Evolutionary conservation across 2,888 invertebrate genomes (phyloP).

Genomic region (Heliconius charithonia): DNA sequence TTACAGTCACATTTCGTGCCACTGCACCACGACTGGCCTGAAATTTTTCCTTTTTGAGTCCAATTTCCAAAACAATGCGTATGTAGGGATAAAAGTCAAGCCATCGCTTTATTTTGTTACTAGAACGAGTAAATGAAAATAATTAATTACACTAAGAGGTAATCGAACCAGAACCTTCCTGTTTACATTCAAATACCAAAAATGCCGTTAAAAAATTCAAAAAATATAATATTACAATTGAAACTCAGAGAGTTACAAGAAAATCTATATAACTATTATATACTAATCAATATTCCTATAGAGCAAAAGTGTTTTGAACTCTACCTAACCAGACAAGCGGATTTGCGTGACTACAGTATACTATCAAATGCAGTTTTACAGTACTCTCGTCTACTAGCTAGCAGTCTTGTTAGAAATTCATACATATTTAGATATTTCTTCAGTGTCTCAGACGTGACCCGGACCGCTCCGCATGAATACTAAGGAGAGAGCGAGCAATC

Average conservation of each 20-base stretch:
- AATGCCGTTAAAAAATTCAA: not conserved
- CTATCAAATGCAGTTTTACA: conserved; percentile 21
- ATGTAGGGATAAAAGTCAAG: too few relatives aligned
- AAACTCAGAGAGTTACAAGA: not conserved
- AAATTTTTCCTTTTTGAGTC: too few relatives aligned
- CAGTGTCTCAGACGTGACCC: conserved; percentile 51
- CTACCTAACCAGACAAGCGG: conserved; percentile 4
- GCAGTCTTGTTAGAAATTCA: conserved; percentile 49
- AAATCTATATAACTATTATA: too few relatives aligned
- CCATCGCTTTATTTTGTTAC: too few relatives aligned
- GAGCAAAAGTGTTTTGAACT: not conserved
- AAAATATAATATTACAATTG: not conserved
- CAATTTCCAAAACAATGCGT: too few relatives aligned
- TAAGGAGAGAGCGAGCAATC: conserved; percentile 42
- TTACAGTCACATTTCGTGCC: too few relatives aligned
- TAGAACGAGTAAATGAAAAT: too few relatives aligned
- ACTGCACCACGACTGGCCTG: too few relatives aligned
- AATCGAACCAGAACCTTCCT: not conserved
- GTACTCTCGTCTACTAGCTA: not conserved
- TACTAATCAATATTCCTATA: not conserved
- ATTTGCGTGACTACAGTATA: not conserved
- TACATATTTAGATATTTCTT: conserved; percentile 47
- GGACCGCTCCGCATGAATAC: conserved; percentile 52
- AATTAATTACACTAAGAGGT: too few relatives aligned
- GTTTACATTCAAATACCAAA: not conserved